phyloP scores from a whole-genome alignment of 2,888 invertebrate genomes.

The Synergus gifuensis region DNA sequence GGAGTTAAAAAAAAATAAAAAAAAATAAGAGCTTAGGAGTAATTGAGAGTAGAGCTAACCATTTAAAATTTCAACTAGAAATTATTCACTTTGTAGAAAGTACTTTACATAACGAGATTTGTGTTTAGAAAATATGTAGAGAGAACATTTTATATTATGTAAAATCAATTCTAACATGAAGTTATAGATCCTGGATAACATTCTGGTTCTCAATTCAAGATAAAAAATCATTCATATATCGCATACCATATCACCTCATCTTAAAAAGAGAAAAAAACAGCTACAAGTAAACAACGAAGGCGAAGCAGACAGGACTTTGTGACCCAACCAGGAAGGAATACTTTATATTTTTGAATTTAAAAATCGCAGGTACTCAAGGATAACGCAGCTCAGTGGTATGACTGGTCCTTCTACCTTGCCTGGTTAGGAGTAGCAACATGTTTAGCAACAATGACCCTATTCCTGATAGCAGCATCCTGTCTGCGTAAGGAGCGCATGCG shows the following conservation, averaged over 20 bases:
- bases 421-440: conserved; percentile 90
- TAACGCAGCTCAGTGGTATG: conserved; percentile 86
- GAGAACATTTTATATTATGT: no score
- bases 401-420: conserved; percentile 92
- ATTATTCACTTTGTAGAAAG: no score
- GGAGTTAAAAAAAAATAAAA: not conserved
- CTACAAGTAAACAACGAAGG: not conserved
- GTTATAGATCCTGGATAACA: no score
- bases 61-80: no score
- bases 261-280: not conserved
- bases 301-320: not conserved
- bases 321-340: not conserved
- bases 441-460: conserved; percentile 86
- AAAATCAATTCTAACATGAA: not conserved
- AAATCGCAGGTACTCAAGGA: conserved; percentile 84
- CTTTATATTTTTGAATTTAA: not conserved
- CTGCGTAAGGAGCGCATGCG: conserved; percentile 87
- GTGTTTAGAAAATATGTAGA: no score
- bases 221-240: not conserved
- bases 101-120: no score
- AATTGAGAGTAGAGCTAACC: no score
- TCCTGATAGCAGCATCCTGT: conserved; percentile 89
- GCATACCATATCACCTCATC: not conserved
- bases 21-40: no score
- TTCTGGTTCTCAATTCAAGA: not conserved